Base-by-base conservation (phyloP, 35 echinoderm and acorn worm genomes). In the Strongylocentrotus purpuratus region DNA sequence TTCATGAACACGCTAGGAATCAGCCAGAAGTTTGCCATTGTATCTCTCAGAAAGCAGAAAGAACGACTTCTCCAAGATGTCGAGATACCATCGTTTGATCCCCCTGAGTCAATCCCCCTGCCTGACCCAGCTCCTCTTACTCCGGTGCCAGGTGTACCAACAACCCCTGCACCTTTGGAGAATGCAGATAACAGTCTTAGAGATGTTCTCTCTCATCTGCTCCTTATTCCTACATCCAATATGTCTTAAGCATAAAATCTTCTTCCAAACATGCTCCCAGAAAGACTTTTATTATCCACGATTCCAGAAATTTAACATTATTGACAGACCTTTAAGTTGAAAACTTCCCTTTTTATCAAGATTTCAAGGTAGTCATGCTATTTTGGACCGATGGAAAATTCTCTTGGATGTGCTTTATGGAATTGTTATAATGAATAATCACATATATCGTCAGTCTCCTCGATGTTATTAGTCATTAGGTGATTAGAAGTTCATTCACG, bases 1-100 rank as follows among this genome's bases (percentile, higher is more conserved):
- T 93, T 93, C 46, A 31, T 93, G 46, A 93, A 93, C 91, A 93
- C 91, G 4, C 48, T 93, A 10, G 91, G 91, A 58, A 58, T 93
- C 45, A 58, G 91, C 45, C 91, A 93, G 91, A 47, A 93, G 48
- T 93, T 93, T 93, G 48, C 91, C 31, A 89, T 89, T 31, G 87
- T 89, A 22, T 89, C 87, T 5, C 45, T 89, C 2, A 89, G 87
- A 46, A 89, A 89, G 87, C 87, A 89, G 32, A 89, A 89, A 89
- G 87, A 89, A 46, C 20, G 87, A 28, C 87, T 89, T 89, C 87
- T 45, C 12, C 87, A 78, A 22, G 65, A 89, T 89, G 32, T 33
- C 25, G 87, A 46, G 45, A 33, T 45, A 3, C 87, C 45, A 20
- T 28, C 87, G 32, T 89, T 46, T 89, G 87, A 33, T 5, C 31